Evolutionary conservation across 2,797 vertebrate species (phyloP).

Genomic region (Onychomys leucogaster): DNA sequence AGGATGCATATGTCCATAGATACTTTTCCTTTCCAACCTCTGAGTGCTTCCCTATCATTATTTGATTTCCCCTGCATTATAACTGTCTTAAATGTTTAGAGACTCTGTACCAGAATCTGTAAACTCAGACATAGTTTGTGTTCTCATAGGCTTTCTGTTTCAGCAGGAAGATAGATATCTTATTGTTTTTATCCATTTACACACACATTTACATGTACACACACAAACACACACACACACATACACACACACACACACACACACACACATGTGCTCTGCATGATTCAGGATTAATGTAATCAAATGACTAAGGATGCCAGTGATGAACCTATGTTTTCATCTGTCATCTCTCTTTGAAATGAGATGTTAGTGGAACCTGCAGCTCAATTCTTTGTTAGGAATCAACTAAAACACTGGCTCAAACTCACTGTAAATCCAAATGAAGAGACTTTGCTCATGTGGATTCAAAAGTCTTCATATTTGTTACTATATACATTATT

Average conservation of each 20-base stretch:
- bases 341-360: neutral
- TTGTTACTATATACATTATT: conserved; percentile 24
- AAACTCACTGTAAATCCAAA: neutral
- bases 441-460: neutral
- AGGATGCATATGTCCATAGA: neutral
- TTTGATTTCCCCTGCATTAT: neutral
- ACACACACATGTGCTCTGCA: neutral
- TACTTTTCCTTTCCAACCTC: neutral
- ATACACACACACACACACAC: no score
- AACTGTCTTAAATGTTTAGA: neutral
- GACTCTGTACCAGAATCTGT: neutral
- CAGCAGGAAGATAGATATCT: conserved; percentile 2
- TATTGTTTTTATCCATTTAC: neutral
- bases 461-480: neutral
- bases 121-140: neutral
- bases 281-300: neutral
- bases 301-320: neutral
- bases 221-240: neutral
- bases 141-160: neutral
- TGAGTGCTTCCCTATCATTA: neutral
- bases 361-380: neutral
- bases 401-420: neutral
- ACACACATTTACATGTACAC: no score
- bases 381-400: conserved; percentile 18
- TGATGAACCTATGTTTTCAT: neutral